A percentile compares a stretch with the other conserved stretches of the same genome.
phyloP scores from a whole-genome alignment of 2,888 invertebrate genomes.

The Patella ulyssiponensis region DNA sequence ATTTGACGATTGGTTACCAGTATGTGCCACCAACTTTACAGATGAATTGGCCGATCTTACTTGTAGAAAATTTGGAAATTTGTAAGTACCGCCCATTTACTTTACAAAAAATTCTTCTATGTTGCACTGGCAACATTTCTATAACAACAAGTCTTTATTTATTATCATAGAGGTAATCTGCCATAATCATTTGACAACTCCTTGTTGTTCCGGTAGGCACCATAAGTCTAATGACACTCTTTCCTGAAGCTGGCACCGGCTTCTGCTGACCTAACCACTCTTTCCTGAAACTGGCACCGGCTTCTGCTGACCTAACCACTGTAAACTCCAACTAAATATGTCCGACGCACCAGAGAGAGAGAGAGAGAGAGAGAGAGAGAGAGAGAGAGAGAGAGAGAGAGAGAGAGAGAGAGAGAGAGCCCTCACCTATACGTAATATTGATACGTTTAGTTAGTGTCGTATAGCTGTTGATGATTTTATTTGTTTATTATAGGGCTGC shows the following conservation, averaged over 20 bases:
- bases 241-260: background rate
- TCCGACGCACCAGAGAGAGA: too few relatives aligned
- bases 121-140: background rate
- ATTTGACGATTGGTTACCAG: conserved; percentile 32
- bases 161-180: too few relatives aligned
- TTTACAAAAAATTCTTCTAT: background rate
- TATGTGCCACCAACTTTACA: conserved; percentile 50
- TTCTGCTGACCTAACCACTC: background rate
- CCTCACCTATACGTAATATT: too few relatives aligned
- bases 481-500: conserved; percentile 14
- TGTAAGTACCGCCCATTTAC: conserved; percentile 39
- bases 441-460: too few relatives aligned
- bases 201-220: background rate
- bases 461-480: too few relatives aligned
- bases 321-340: too few relatives aligned
- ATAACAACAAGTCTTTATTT: background rate
- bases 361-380: too few relatives aligned
- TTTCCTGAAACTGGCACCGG: background rate
- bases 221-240: background rate
- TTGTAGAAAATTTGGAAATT: conserved; percentile 49
- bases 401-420: too few relatives aligned
- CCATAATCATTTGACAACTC: background rate
- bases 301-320: background rate
- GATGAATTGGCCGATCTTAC: conserved; percentile 39
- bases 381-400: too few relatives aligned